phyloP scores from a whole-genome alignment of 2,113 vertebrate genomes.

The Elanoides forficatus region DNA sequence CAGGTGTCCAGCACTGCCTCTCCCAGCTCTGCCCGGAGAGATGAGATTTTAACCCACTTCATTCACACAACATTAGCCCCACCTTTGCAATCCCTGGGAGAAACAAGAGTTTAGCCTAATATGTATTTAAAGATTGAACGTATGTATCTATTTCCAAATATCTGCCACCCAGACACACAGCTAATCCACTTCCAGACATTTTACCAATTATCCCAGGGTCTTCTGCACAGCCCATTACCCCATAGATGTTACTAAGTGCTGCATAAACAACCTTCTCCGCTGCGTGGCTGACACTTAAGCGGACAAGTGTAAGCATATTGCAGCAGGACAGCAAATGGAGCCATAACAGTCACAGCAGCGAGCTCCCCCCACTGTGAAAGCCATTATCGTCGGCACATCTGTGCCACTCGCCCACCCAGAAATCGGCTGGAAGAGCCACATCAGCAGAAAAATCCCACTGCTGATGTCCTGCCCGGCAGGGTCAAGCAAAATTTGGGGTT shows the following conservation, averaged over 20 bases:
- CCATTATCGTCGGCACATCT: background rate
- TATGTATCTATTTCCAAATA: background rate
- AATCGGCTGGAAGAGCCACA: background rate
- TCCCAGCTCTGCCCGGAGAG: background rate
- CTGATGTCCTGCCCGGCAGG: rapidly evolving
- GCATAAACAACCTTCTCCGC: constrained; percentile 20
- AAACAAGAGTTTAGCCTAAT: background rate
- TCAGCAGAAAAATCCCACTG: background rate
- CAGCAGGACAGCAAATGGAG: constrained; percentile 50
- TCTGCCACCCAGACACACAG: background rate
- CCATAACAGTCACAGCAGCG: background rate
- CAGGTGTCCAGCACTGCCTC: background rate
- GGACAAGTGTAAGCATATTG: constrained; percentile 1
- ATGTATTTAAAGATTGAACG: constrained; percentile 36
- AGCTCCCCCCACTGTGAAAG: background rate
- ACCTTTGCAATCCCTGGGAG: background rate
- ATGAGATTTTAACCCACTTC: background rate
- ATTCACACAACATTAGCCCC: background rate
- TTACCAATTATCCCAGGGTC: constrained; percentile 20
- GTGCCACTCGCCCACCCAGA: background rate
- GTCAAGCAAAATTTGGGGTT: background rate
- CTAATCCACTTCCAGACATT: constrained; percentile 44
- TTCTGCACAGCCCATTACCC: constrained; percentile 43
- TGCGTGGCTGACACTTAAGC: constrained; percentile 50
- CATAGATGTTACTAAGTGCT: constrained; percentile 45